Base-by-base conservation (phyloP, 2,113 vertebrate species). In the Tragulus kanchil region DNA sequence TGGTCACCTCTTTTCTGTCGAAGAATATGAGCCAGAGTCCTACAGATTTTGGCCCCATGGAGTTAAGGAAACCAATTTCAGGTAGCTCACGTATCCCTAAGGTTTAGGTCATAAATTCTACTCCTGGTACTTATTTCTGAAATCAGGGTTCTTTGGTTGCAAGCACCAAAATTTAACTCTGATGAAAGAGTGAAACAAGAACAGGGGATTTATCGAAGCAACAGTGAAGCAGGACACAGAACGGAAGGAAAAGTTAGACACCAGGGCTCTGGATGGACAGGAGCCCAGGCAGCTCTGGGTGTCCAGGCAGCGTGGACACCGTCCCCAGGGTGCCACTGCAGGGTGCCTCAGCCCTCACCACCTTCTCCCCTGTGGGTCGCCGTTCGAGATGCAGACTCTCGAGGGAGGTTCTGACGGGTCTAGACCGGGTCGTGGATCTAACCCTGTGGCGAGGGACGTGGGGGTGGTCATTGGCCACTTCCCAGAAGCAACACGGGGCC, bases 51-150 rank as follows among this genome's bases (percentile, higher is more conserved):
- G 85, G 75, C 54, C 54, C 15, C 58, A 3, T 13, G n/a, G 61
- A 92, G 14, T 42, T 83, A 62, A 10, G 13, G 62, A 93, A 90
- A 87, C 15, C 50, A 89, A 36, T 92, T 71, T 36, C 71, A 79
- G 26, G 88, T 5, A 58, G 31, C 26, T 77, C 77, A 48, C 7
- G 0, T 17, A 5, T 45, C 69, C 93, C 73, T 16, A 13, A 10
- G 77, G 77, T n/a, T 42, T 88, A 58, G 54, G 19, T 10, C 3
- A 3, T 5, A 9, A 83, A 62, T 58, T 85, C 64, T 54, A 56
- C 69, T 77, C 50, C 54, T 78, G 69, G 95, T 69, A 50, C 96
- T 84, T 69, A 69, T 85, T 96, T 95, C 23, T n/a, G 48, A 84
- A 82, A 82, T 71, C 8, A 73, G 52, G 13, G 48, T 92, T 96